Evolutionary conservation across 2,113 vertebrate genomes (phyloP), one percentile per base, ranked within the genome.

Genomic region (Rhagologus leucostigma): DNA sequence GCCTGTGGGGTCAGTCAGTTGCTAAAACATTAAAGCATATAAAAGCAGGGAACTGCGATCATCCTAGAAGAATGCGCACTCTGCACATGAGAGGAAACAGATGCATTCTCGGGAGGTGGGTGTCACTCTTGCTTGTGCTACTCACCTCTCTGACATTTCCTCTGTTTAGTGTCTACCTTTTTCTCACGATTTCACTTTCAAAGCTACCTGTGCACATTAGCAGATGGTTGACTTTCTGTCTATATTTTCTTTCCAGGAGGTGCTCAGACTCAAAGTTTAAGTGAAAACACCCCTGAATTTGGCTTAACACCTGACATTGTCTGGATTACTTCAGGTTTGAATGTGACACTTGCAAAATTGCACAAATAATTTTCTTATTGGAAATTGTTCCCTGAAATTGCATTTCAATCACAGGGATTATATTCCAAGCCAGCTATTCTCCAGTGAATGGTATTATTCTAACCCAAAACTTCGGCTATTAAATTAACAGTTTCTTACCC

Each of bases 121-220:
- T 87, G 91, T 94, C 91, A 92, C 42, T 94, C 80, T 90, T 71
- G 46, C 83, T 88, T 64, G 86, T 50, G 53, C 50, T 77, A 15
- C 80, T 83, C 84, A 71, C 84, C 94, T 87, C 68, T 82, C 80
- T 89, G 89, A 92, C 22, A 9, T 90, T 78, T 81, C 29, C 77
- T 82, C 83, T 84, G 47, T 82, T 93, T 82, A 68, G 24, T 27
- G 20, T 89, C 76, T 93, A n/a, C 60, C n/a, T 87, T 90, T 91
- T 87, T 47, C 77, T 65, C 32, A 69, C 56, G 26, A 80, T 95
- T 92, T 87, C 49, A 55, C 74, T 82, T 92, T 76, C 89, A 90
- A 90, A 96, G 68, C 56, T 88, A 86, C 55, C 75, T 80, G 57
- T 44, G 57, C 46, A 35, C 52, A 29, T 80, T 55, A 82, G 47